Percentiles rank a stretch among this genome's conserved stretches.
phyloP scores from a whole-genome alignment of 2,113 vertebrate species.

The Crypturellus undulatus region DNA sequence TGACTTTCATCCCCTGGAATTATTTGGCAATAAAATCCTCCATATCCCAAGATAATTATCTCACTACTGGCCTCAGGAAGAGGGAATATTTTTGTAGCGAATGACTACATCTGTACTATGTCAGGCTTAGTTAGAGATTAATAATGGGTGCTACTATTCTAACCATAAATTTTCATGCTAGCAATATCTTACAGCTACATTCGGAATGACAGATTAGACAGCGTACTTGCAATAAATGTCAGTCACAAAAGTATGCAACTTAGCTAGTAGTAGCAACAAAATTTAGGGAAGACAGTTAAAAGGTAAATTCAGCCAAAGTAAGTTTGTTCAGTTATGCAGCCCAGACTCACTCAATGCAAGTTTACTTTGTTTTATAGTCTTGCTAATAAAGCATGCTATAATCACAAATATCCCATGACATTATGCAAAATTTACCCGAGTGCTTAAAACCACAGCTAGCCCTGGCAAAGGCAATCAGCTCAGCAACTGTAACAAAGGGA shows the following conservation, averaged over 20 bases:
- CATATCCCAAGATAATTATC: background rate
- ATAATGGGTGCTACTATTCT: background rate
- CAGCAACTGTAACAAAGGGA: background rate
- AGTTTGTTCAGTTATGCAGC: background rate
- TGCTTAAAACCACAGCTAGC: background rate
- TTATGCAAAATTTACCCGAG: background rate
- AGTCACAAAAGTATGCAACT: background rate
- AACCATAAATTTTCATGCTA: background rate
- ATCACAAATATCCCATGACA: background rate
- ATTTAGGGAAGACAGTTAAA: background rate
- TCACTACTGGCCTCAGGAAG: background rate
- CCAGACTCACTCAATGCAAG: background rate
- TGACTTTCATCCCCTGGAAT: conserved; percentile 5
- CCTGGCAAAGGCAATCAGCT: background rate
- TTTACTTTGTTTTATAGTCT: background rate
- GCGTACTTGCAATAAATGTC: background rate
- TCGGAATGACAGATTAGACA: background rate
- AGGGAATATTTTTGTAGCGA: background rate
- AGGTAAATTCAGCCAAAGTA: background rate
- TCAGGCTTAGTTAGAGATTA: background rate
- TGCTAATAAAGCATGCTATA: background rate
- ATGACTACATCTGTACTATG: background rate
- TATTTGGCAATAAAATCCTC: background rate
- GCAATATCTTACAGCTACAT: background rate
- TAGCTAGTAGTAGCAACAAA: background rate